Percentiles rank a stretch among this genome's conserved stretches.
Conservation (phyloP, 2,113 vertebrate genomes). For the Piaya cayana region DNA sequence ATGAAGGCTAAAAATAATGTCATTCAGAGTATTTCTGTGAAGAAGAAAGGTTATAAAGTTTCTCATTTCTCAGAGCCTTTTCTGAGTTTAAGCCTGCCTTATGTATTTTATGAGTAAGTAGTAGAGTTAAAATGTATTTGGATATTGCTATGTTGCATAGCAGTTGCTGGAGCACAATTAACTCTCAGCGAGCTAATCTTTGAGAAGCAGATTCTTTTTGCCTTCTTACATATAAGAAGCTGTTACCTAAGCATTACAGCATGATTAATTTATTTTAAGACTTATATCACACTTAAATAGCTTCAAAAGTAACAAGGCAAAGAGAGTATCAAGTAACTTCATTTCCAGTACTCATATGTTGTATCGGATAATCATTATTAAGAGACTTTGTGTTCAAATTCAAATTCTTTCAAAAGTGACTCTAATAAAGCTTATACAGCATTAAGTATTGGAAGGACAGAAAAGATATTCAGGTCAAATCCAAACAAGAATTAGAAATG, state of each 20-base stretch:
- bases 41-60: not conserved
- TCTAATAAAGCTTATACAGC: not conserved
- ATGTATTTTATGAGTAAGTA: not conserved
- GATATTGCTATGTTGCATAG: not conserved
- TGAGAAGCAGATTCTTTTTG: not conserved
- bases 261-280: conserved; percentile 8
- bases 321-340: not conserved
- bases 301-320: not conserved
- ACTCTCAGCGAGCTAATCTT: conserved; percentile 16
- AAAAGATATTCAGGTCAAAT: not conserved
- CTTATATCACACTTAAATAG: not conserved
- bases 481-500: not conserved
- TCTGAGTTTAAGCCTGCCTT: not conserved
- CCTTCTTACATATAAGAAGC: not conserved
- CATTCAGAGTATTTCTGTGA: not conserved
- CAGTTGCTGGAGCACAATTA: not conserved
- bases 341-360: not conserved
- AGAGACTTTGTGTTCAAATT: not conserved
- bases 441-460: not conserved
- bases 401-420: not conserved
- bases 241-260: conserved; percentile 1
- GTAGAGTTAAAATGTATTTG: not conserved
- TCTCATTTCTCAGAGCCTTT: not conserved
- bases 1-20: not conserved
- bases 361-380: conserved; percentile 10